A percentile compares a stretch with the other conserved stretches of the same genome.
phyloP scores from a whole-genome alignment of 1,140 invertebrate species.

The Drosophila elegans region DNA sequence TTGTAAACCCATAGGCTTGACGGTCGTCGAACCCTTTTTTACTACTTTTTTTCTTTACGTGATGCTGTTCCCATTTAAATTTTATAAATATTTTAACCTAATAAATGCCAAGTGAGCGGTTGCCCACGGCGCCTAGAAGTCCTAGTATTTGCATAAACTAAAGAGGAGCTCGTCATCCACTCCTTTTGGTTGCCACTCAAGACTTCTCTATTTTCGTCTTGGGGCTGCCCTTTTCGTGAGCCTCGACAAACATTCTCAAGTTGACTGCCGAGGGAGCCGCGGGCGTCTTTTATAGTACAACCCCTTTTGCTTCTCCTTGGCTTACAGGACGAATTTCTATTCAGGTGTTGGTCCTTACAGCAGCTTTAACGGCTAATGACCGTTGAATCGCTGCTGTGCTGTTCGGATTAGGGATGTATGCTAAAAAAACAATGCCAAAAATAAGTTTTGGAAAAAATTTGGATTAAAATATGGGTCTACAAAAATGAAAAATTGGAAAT shows the following conservation, averaged over 20 bases:
- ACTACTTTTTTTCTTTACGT: neutral
- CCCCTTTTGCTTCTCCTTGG: constrained; percentile 18
- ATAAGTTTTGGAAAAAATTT: neutral
- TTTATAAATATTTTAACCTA: constrained; percentile 79
- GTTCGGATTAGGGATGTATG: neutral
- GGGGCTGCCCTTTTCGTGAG: constrained; percentile 47
- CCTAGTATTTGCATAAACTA: constrained; percentile 70
- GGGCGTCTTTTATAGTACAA: constrained; percentile 10
- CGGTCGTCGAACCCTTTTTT: constrained; percentile 17
- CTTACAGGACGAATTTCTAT: constrained; percentile 30
- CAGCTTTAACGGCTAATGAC: constrained; percentile 51
- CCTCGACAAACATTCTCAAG: constrained; percentile 47
- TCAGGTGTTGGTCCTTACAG: constrained; percentile 43
- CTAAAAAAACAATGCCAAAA: neutral
- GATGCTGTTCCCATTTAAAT: constrained; percentile 56
- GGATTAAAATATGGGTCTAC: no score
- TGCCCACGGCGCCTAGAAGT: constrained; percentile 51
- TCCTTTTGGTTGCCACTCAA: constrained; percentile 37
- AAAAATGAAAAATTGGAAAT: no score
- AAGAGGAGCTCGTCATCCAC: constrained; percentile 17
- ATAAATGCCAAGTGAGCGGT: constrained; percentile 64
- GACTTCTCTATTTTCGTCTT: constrained; percentile 35
- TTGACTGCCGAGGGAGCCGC: constrained; percentile 34
- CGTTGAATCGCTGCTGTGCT: constrained; percentile 38
- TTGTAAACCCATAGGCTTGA: constrained; percentile 64